Evolutionary conservation across 2,797 vertebrate genomes (phyloP), one percentile per base, ranked within the genome.

Genomic region (Lepus townsendii): DNA sequence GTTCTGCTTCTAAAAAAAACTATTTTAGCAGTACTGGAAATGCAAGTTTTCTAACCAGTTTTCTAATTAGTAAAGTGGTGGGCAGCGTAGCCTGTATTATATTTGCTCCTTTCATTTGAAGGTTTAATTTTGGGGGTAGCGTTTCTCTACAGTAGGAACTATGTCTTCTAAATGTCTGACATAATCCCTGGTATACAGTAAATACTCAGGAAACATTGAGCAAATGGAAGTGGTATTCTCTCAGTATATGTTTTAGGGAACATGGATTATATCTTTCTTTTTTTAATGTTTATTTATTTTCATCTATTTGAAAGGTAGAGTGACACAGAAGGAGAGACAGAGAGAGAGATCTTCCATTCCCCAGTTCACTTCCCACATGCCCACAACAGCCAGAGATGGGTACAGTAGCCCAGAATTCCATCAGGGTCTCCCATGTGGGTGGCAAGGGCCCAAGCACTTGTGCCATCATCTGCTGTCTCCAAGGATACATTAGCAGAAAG

Each of bases 11-110:
- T 91, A 78, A 3, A 84, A 91, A 91, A 38, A 13, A 68, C 63
- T 88, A 0, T 88, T 57, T 95, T 82, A 88, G 73, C 13, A 95
- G 63, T 94, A 92, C 62, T 57, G 88, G 83, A 94, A 83, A 78
- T 54, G 35, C 52, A 85, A 63, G 16, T 94, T 96, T 13, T 92
- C 22, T 86, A 60, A 73, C 26, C 42, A 88, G 38, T 83, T 75
- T 92, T 76, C 27, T 3, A 77, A 2, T 82, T 85, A 91, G 26
- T 88, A 54, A 73, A 84, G 27, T 42, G 14, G 30, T 75, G 22
- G 47, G 10, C 75, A 71, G 2, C 68, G 65, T 6, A 89, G 27
- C 14, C 69, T 93, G 47, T 47, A 5, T 57, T 80, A 63, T 84
- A 12, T 86, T 90, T 92, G 22, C 32, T 80, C 24, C 83, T 91